Evolutionary conservation across 2,888 invertebrate genomes (phyloP).

Genomic region (Tachina grossa): DNA sequence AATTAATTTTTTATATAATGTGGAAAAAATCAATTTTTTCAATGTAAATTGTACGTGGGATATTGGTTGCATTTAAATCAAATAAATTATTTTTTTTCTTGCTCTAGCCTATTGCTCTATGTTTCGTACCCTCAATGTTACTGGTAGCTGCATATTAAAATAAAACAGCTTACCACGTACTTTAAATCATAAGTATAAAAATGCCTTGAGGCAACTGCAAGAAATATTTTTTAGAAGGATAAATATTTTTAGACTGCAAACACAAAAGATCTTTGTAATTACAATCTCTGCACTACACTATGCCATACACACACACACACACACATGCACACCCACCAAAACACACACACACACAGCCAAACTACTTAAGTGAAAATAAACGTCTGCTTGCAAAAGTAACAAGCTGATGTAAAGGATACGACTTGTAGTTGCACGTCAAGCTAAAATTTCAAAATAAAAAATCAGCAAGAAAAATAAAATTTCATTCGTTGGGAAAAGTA

Average conservation of each 20-base stretch:
- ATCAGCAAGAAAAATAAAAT: not conserved
- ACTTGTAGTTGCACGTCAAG: not conserved
- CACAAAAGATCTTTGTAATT: slow-evolving; percentile 18
- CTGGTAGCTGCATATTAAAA: not conserved
- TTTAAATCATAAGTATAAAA: slow-evolving; percentile 16
- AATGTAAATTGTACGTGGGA: not conserved
- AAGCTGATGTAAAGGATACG: slow-evolving; percentile 15
- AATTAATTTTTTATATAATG: too few species aligned
- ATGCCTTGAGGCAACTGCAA: slow-evolving; percentile 42
- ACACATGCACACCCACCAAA: not conserved
- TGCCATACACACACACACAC: not conserved
- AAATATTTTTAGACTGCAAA: slow-evolving; percentile 1
- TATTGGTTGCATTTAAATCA: not conserved
- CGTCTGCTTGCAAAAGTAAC: slow-evolving; percentile 18
- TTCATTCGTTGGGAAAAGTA: not conserved
- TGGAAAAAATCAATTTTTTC: too few species aligned
- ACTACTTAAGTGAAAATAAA: slow-evolving; percentile 33
- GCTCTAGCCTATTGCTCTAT: not conserved
- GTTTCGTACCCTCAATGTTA: not conserved
- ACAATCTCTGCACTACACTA: not conserved
- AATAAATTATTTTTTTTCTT: not conserved
- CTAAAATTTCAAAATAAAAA: not conserved
- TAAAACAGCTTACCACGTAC: slow-evolving; percentile 30
- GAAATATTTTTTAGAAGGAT: slow-evolving; percentile 27
- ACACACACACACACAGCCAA: not conserved